These are phyloP conservation scores for Hemicentrotus pulcherrimus DNA, from an alignment of 35 echinoderm and acorn worm genomes.

Conservation along the genomic window DNA sequence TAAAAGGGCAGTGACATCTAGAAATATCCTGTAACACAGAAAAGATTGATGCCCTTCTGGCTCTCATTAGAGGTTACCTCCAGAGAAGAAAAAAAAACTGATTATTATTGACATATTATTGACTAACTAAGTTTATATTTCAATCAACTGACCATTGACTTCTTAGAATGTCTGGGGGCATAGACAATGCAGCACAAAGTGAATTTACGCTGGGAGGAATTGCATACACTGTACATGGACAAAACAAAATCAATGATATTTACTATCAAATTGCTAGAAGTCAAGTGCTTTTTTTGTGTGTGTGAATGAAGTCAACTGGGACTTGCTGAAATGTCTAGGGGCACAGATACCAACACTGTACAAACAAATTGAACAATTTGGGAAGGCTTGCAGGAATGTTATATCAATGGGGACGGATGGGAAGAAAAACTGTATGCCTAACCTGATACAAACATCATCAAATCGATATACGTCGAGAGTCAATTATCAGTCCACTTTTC, in stretches of 20 bases:
- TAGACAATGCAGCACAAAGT: not conserved
- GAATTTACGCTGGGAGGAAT: not conserved
- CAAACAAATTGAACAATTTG: not conserved
- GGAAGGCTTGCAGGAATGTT: not conserved
- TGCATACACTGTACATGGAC: not conserved
- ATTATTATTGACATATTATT: not conserved
- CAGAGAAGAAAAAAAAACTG: not conserved
- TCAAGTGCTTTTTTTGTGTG: not conserved
- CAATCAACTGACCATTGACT: not conserved
- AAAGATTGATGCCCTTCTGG: no score
- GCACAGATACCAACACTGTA: not conserved
- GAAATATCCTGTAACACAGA: no score
- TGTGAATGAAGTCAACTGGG: not conserved
- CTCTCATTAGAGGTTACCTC: no score
- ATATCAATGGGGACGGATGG: not conserved
- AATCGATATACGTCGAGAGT: not conserved
- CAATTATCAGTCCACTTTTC: constrained; percentile 11
- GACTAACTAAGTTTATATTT: not conserved
- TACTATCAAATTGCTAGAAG: not conserved
- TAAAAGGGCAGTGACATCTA: no score
- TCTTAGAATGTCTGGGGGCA: not conserved
- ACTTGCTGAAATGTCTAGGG: not conserved
- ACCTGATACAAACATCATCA: not conserved
- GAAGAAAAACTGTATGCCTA: not conserved
- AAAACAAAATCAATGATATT: not conserved